phyloP scores from a whole-genome alignment of 2,888 invertebrate genomes.

The Oithona nana region DNA sequence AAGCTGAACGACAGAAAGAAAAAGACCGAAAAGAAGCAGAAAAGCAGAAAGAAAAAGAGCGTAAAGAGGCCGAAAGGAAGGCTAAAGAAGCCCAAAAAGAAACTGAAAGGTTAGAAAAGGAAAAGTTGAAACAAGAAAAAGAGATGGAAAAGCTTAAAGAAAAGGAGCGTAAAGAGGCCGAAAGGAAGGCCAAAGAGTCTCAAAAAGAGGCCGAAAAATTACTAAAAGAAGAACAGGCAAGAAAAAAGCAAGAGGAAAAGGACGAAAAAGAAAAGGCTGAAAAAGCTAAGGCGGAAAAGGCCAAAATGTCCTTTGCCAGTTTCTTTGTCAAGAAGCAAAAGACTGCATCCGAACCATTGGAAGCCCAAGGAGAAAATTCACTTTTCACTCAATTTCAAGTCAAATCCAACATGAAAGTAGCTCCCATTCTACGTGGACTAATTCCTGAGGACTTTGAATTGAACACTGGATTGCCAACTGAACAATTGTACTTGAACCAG shows the following conservation, averaged over 20 bases:
- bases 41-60: not conserved
- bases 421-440: not conserved
- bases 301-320: not conserved
- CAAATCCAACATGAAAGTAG: slow-evolving; percentile 7
- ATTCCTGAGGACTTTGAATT: not conserved
- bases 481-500: not conserved
- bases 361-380: not conserved
- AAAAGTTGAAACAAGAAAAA: slow-evolving; percentile 6
- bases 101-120: slow-evolving; percentile 9
- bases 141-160: slow-evolving; percentile 9
- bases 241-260: not conserved
- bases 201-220: not conserved
- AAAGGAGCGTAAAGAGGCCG: not conserved
- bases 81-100: slow-evolving; percentile 12
- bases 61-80: not conserved
- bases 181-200: not conserved
- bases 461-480: not conserved
- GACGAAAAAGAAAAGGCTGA: not conserved
- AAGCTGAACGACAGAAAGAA: not conserved
- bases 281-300: slow-evolving; percentile 4
- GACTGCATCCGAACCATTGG: not conserved
- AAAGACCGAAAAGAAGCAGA: not conserved
- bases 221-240: slow-evolving; percentile 1
- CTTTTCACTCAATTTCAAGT: slow-evolving; percentile 2
- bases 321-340: slow-evolving; percentile 2